Evolutionary conservation across 1,140 invertebrate genomes (phyloP).

Genomic region (Zaprionus davidi): DNA sequence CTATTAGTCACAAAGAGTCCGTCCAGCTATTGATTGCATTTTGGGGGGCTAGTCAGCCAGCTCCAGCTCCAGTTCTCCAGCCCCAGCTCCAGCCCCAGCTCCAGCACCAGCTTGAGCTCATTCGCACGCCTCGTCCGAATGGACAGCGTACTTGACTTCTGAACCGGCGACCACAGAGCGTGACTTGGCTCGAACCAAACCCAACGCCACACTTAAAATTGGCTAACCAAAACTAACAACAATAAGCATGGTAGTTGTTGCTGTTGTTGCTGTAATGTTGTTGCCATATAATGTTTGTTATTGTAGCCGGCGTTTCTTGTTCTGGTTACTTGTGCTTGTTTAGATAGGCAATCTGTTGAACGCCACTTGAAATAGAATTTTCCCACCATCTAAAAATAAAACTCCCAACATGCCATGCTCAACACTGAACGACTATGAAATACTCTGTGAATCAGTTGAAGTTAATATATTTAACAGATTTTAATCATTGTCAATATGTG

Average conservation of each 20-base stretch:
- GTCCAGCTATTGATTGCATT: slow-evolving; percentile 40
- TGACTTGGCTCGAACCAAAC: slow-evolving; percentile 70
- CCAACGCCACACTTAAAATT: slow-evolving; percentile 65
- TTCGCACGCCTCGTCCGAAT: slow-evolving; percentile 73
- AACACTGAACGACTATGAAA: slow-evolving; percentile 19
- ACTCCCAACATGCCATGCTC: slow-evolving; percentile 32
- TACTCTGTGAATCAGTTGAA: not conserved
- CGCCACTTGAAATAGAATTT: slow-evolving; percentile 77
- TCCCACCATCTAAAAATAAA: slow-evolving; percentile 80
- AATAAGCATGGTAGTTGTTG: slow-evolving; percentile 57
- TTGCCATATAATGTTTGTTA: slow-evolving; percentile 12
- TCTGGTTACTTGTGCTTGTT: slow-evolving; percentile 66
- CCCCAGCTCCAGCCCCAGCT: not conserved
- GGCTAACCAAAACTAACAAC: slow-evolving; percentile 77
- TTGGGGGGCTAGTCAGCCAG: slow-evolving; percentile 5
- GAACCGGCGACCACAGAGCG: slow-evolving; percentile 79
- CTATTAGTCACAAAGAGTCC: slow-evolving; percentile 75
- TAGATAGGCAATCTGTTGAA: slow-evolving; percentile 74
- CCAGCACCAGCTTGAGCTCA: slow-evolving; percentile 42
- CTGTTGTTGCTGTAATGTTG: not conserved
- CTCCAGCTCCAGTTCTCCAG: not conserved
- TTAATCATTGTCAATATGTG: too few relatives aligned
- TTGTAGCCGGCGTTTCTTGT: slow-evolving; percentile 45
- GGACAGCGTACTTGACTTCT: slow-evolving; percentile 79
- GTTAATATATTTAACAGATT: not conserved